Conservation (phyloP, 2,797 vertebrate genomes). For the Buceros bicornis region DNA sequence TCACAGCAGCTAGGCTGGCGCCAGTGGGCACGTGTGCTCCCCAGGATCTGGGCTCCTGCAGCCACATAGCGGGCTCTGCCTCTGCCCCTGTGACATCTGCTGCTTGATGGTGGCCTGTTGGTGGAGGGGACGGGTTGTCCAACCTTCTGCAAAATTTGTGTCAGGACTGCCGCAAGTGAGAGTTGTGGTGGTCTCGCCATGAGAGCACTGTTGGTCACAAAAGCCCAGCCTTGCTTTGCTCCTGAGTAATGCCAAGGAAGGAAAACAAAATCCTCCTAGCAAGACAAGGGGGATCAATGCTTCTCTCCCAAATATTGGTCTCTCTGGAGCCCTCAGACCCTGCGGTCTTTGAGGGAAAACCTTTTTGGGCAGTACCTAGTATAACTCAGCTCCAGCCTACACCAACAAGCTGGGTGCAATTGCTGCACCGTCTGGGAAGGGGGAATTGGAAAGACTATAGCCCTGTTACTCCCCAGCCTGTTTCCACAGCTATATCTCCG, state of each 20-base stretch:
- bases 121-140: not conserved
- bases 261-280: not conserved
- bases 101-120: not conserved
- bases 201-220: not conserved
- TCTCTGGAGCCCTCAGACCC: not conserved
- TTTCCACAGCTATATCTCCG: not conserved
- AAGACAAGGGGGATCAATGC: rapidly evolving
- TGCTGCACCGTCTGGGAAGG: not conserved
- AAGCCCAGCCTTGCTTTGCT: not conserved
- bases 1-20: not conserved
- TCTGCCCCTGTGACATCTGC: not conserved
- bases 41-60: not conserved
- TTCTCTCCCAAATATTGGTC: not conserved
- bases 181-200: not conserved
- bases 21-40: rapidly evolving
- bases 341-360: not conserved
- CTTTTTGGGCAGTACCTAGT: not conserved
- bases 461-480: not conserved
- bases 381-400: not conserved
- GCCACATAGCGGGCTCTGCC: not conserved
- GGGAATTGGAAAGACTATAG: not conserved
- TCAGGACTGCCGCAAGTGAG: rapidly evolving
- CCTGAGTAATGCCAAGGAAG: not conserved
- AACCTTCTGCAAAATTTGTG: not conserved
- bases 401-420: not conserved